Evolutionary conservation across 2,797 vertebrate species (phyloP), one percentile per base, ranked within the genome.

Genomic region (Ptychadena robeensis): DNA sequence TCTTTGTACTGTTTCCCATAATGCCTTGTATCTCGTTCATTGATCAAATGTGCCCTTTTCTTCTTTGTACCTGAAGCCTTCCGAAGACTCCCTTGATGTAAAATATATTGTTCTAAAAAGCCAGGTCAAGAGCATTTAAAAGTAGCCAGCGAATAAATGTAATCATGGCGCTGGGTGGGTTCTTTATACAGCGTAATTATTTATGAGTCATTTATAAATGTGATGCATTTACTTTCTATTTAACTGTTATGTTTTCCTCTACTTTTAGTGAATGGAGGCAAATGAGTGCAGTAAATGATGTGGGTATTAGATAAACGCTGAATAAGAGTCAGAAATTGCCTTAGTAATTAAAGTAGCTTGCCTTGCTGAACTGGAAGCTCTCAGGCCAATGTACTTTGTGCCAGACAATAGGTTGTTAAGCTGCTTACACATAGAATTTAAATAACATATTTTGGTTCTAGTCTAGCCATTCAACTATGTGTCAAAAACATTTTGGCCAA

Each of bases 21-120:
- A 22, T 73, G 40, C 70, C n/a, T 37, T 27, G 57, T 37, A 30
- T 25, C 44, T 61, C 11, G 28, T 61, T 32, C 64, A 78, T 78
- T 78, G 18, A 70, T 71, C 77, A 61, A 27, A n/a, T 35, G 69
- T 53, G 34, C 9, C 53, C 30, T 80, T 57, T 61, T 32, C n/a
- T 53, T 70, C 48, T 9, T 22, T 59, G 10, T 63, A 27, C 69
- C 30, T 69, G 27, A 66, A 67, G 9, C 25, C 35, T 67, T 30
- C 30, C 28, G 31, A 65, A 40, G 28, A 40, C 15, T 71, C 37
- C 37, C 34, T 67, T 67, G 15, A 67, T 67, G 59, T 61, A 25
- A 61, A 61, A 61, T 25, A 61, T 28, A 61, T 28, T 61, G 59
- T 61, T 61, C n/a, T 25, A 11, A 61, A 61, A 25, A 61, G 59